Percentiles rank a stretch among this genome's conserved stretches.
Conservation (phyloP, 2,797 vertebrate species). For the Lutjanus campechanus region DNA sequence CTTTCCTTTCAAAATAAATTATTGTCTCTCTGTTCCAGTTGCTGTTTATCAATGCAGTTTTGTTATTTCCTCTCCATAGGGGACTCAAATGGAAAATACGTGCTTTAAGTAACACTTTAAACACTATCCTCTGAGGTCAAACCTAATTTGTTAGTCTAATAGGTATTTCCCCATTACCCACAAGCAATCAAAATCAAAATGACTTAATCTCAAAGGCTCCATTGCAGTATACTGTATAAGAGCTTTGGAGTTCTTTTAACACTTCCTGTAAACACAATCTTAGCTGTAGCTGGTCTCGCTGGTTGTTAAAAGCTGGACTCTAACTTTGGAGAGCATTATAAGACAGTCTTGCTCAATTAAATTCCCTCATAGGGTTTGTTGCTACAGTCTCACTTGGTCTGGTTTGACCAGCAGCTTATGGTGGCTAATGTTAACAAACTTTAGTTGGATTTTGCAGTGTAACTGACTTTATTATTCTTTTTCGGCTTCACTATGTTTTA, state of each 20-base stretch:
- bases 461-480: background rate
- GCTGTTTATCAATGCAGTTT: background rate
- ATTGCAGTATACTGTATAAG: background rate
- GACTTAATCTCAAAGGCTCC: conserved; percentile 10
- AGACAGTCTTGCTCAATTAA: background rate
- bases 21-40: background rate
- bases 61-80: conserved; percentile 6
- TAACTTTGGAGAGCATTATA: background rate
- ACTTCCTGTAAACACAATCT: background rate
- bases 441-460: background rate
- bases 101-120: conserved; percentile 21
- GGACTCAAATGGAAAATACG: conserved; percentile 1
- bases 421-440: background rate
- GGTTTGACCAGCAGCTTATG: no score
- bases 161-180: conserved; percentile 24
- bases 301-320: background rate
- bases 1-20: conserved; percentile 1
- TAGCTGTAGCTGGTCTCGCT: background rate
- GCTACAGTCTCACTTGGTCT: background rate
- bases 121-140: conserved; percentile 32
- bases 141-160: conserved; percentile 23
- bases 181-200: conserved; percentile 24
- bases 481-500: background rate
- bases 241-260: conserved; percentile 3
- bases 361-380: background rate